These are phyloP conservation scores for Hycleus cichorii DNA, from an alignment of 1,140 invertebrate genomes.

Conservation along the genomic window DNA sequence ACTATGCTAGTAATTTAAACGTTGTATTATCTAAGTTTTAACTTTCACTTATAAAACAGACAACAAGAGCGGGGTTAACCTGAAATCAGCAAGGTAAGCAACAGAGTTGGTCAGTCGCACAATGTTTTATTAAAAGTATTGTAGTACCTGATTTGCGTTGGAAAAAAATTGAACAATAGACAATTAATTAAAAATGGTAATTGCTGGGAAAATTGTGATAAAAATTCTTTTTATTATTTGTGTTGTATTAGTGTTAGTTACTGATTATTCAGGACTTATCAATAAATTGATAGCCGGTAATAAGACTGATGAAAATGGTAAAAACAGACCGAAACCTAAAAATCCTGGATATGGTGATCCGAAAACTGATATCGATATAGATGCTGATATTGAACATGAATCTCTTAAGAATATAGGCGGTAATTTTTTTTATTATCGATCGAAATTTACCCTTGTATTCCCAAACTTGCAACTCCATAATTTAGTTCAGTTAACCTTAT, in stretches of 20 bases:
- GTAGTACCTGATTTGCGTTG: not conserved
- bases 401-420: constrained; percentile 34
- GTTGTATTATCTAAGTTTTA: no score
- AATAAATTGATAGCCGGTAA: constrained; percentile 34
- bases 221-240: constrained; percentile 34
- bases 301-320: constrained; percentile 20
- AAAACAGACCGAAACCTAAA: constrained; percentile 28
- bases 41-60: no score
- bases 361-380: constrained; percentile 38
- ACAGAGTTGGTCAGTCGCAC: constrained; percentile 16
- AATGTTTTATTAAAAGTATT: constrained; percentile 17
- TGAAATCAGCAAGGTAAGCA: constrained; percentile 19
- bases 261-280: constrained; percentile 36
- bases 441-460: no score
- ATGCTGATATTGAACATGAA: constrained; percentile 41
- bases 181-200: constrained; percentile 27
- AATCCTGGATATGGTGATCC: constrained; percentile 40
- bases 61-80: constrained; percentile 22
- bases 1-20: no score
- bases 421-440: not conserved
- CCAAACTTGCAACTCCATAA: no score
- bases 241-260: constrained; percentile 33
- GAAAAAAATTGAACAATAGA: not conserved
- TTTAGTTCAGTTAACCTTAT: no score
- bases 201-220: constrained; percentile 33